Base-by-base conservation (phyloP, 2,888 invertebrate species). In the Acrobasis suavella region DNA sequence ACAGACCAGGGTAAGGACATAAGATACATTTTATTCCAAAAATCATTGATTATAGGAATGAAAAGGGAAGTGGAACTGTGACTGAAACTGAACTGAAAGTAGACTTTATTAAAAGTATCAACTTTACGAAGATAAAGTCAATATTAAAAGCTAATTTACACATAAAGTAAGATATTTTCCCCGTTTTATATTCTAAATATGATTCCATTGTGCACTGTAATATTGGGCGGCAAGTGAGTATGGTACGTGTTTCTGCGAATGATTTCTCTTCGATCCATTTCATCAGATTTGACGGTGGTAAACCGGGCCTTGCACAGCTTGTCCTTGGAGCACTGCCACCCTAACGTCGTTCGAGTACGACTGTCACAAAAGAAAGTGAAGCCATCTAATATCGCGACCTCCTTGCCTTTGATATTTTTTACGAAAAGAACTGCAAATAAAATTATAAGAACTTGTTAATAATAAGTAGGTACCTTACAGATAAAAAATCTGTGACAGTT, bases 151-250 rank as follows among this genome's bases (percentile, higher is more conserved):
- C 22, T 22, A 22, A 3, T 22, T 22, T 2, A 22, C 22, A 22
- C 3, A 22, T 0, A 32, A 32, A 32, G 8, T 32, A 32, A 32
- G 12, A 42, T 14, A 42, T 42, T 42, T 42, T 22, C 2, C n/a
- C n/a, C 52, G 10, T 0, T 12, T 38, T 15, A 54, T 15, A 54
- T 8, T 10, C 54, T 37, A 54, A 54, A 37, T 22, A 58, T 16
- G 12, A 58, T 22, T 16, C 56, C 56, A 0, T 42, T 39, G 39
- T 39, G 56, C 3, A 56, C 12, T 9, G 8, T 12, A 17, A 39
- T 39, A 10, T 59, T 58, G 0, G 68, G 64, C 9, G 71, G 64
- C 0, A 32, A 17, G 38, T 75, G 75, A 22, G 62, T 64, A 58
- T 73, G 72, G 0, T 22, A 1, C 0, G 64, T 22, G 1, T 50